A percentile compares a stretch with the other conserved stretches of the same genome.
phyloP scores from a whole-genome alignment of 2,797 vertebrate species.

The Phalanger gymnotis region DNA sequence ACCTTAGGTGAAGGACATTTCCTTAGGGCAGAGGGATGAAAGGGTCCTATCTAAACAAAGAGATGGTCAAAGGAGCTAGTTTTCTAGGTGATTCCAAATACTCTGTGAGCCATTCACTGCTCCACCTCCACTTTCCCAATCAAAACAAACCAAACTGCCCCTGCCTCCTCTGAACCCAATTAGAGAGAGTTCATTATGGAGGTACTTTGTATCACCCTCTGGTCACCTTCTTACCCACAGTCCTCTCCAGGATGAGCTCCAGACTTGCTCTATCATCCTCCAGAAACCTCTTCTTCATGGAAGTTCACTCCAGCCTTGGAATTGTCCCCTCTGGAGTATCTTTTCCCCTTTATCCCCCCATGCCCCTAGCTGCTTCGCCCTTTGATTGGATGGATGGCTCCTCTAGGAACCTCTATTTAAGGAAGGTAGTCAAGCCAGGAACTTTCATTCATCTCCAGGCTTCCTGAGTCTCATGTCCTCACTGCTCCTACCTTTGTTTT shows the following conservation, averaged over 20 bases:
- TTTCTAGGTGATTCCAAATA: background rate
- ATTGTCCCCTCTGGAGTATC: background rate
- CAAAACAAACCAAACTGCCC: background rate
- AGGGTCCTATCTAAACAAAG: background rate
- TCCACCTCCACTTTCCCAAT: background rate
- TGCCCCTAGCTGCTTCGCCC: background rate
- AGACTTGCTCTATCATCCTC: background rate
- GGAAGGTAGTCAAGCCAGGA: background rate
- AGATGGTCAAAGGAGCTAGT: background rate
- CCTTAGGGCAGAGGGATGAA: background rate
- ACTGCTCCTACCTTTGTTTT: background rate
- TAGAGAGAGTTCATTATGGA: background rate
- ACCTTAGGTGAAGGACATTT: background rate
- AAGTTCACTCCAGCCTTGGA: background rate
- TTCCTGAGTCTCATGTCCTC: background rate
- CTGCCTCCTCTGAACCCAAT: too few species aligned
- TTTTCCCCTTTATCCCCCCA: too few species aligned
- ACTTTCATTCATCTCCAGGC: background rate
- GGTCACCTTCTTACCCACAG: background rate
- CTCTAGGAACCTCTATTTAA: background rate
- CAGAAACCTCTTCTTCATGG: too few species aligned
- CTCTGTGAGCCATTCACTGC: background rate
- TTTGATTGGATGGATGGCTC: background rate
- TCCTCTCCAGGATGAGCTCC: background rate
- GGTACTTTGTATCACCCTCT: background rate